Percentiles rank a stretch among this genome's conserved stretches.
Evolutionary conservation across 2,888 invertebrate genomes (phyloP).

Genomic region (Rhimphoctona megacephalus): DNA sequence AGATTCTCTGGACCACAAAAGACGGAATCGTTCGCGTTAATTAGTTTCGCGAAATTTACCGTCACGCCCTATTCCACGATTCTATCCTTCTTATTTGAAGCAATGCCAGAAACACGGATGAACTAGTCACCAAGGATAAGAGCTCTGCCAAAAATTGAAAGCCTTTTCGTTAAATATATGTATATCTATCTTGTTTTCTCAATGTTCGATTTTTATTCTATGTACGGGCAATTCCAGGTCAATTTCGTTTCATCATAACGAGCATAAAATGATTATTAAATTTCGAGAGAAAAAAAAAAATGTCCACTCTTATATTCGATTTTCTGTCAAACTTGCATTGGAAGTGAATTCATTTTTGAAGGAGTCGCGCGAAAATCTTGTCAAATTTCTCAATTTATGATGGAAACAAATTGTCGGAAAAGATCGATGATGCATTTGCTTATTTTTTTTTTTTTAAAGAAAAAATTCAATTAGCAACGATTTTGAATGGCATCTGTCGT

Average conservation of each 20-base stretch:
- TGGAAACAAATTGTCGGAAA: neutral
- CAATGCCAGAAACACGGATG: conserved; percentile 39
- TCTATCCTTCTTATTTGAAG: conserved; percentile 59
- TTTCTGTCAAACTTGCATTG: neutral
- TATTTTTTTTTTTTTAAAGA: neutral
- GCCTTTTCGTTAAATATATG: conserved; percentile 1
- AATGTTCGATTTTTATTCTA: conserved; percentile 35
- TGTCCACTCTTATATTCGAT: neutral
- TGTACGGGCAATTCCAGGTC: neutral
- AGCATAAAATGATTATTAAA: neutral
- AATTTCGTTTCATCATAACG: neutral
- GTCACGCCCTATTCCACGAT: conserved; percentile 55
- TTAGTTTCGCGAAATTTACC: conserved; percentile 75
- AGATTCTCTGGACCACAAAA: conserved; percentile 47
- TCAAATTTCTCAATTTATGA: neutral
- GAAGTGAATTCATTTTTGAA: neutral
- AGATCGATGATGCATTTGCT: neutral
- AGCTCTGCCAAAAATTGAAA: conserved; percentile 60
- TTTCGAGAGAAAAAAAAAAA: neutral
- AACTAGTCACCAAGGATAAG: conserved; percentile 47
- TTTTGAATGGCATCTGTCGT: neutral
- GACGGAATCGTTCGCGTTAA: conserved; percentile 71
- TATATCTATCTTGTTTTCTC: conserved; percentile 30
- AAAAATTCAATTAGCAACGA: neutral
- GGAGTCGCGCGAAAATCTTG: neutral